Percentiles rank a stretch among this genome's conserved stretches.
These are phyloP conservation scores for Salvelinus namaycush DNA, from an alignment of 2,113 vertebrate species.

Conservation along the genomic window DNA sequence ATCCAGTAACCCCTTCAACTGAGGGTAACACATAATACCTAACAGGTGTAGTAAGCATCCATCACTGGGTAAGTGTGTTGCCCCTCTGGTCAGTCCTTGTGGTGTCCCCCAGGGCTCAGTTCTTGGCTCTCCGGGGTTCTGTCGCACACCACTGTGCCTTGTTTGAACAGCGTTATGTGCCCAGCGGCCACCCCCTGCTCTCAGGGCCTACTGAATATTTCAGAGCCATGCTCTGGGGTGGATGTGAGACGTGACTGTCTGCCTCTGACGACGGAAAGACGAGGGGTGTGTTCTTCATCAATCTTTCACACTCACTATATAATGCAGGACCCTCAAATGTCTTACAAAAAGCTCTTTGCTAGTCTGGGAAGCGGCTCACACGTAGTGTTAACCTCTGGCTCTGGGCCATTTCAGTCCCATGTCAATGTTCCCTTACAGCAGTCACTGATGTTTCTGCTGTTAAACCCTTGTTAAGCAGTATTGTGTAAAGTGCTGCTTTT, in stretches of 20 bases:
- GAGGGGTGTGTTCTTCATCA: slow-evolving; percentile 55
- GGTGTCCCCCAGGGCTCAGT: slow-evolving; percentile 3
- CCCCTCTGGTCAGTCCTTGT: neutral
- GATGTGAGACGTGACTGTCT: slow-evolving; percentile 22
- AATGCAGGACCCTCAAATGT: slow-evolving; percentile 57
- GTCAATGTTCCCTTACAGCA: slow-evolving; percentile 11
- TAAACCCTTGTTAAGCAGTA: slow-evolving; percentile 25
- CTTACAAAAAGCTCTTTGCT: slow-evolving; percentile 49
- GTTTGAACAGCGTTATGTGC: slow-evolving; percentile 39
- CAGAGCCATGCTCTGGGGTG: slow-evolving; percentile 33
- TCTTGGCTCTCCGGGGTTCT: slow-evolving; percentile 4
- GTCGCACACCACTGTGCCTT: slow-evolving; percentile 26
- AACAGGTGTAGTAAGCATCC: neutral
- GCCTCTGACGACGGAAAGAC: slow-evolving; percentile 1
- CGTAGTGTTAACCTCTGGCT: slow-evolving; percentile 30
- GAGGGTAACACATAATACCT: neutral
- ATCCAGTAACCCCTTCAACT: neutral
- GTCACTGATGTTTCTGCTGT: slow-evolving; percentile 14
- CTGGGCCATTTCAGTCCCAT: slow-evolving; percentile 16
- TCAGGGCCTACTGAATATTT: slow-evolving; percentile 49
- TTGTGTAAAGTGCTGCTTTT: slow-evolving; percentile 13
- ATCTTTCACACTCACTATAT: slow-evolving; percentile 60
- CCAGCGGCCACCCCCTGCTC: slow-evolving; percentile 2
- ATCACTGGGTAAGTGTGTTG: slow-evolving; percentile 16
- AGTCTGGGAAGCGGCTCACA: slow-evolving; percentile 24